These are phyloP conservation scores for Lapara coniferarum DNA, from an alignment of 2,888 invertebrate genomes.

Conservation along the genomic window DNA sequence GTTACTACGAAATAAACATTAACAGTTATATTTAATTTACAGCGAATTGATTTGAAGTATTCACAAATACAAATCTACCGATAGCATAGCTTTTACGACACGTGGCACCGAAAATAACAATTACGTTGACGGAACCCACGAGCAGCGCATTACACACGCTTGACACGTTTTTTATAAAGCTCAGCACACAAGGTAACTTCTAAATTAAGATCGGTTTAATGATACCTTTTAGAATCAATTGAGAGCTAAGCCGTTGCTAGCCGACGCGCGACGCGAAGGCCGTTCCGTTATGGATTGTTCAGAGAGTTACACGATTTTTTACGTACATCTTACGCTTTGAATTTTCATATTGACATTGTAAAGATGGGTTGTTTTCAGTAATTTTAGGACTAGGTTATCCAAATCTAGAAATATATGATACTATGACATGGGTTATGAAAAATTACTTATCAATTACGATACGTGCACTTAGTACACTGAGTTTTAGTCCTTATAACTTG, in stretches of 20 bases:
- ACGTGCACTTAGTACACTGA: too few species aligned
- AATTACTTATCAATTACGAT: too few species aligned
- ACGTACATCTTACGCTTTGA: background rate
- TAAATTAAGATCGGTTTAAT: conserved; percentile 61
- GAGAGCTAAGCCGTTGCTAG: conserved; percentile 52
- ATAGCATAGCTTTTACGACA: conserved; percentile 2
- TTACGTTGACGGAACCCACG: conserved; percentile 45
- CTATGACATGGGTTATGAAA: too few species aligned
- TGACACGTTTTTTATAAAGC: conserved; percentile 49
- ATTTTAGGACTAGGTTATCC: too few species aligned
- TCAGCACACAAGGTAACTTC: conserved; percentile 56
- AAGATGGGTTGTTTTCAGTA: too few species aligned
- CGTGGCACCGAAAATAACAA: conserved; percentile 9
- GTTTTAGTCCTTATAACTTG: too few species aligned
- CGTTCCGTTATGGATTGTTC: conserved; percentile 26
- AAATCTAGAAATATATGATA: too few species aligned
- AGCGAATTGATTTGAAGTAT: too few species aligned
- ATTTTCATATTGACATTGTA: background rate
- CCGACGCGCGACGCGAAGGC: conserved; percentile 47
- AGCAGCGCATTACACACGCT: conserved; percentile 46
- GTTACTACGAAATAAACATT: too few species aligned
- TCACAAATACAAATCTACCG: background rate
- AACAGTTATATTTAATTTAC: too few species aligned
- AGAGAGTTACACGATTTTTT: conserved; percentile 11
- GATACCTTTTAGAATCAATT: conserved; percentile 61